Conservation (phyloP, 2,888 invertebrate species). For the Lysandra coridon region DNA sequence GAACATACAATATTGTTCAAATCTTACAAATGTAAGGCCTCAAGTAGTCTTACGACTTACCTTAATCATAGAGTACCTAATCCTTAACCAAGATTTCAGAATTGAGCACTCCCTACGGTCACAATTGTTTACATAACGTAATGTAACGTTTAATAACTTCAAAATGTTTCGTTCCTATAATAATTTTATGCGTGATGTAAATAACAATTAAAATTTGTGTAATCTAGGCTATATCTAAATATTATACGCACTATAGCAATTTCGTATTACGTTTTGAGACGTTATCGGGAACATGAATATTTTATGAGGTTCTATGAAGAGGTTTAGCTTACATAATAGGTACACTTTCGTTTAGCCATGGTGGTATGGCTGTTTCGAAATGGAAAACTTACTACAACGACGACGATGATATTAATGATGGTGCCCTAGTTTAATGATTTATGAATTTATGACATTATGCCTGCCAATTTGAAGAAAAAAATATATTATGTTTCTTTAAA, state of each 20-base stretch:
- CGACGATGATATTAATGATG: background rate
- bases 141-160: too few species aligned
- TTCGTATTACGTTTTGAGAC: slow-evolving; percentile 20
- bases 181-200: background rate
- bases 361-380: slow-evolving; percentile 3
- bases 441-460: background rate
- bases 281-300: slow-evolving; percentile 27
- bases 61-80: too few species aligned
- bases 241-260: background rate
- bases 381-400: background rate
- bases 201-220: background rate
- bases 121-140: too few species aligned
- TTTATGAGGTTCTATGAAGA: slow-evolving; percentile 19
- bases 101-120: too few species aligned
- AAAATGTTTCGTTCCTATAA: background rate
- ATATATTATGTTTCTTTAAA: too few species aligned
- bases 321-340: background rate
- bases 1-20: too few species aligned
- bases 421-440: background rate
- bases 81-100: too few species aligned
- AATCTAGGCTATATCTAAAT: background rate
- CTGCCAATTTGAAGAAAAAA: too few species aligned
- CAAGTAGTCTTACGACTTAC: too few species aligned
- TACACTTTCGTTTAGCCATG: slow-evolving; percentile 18
- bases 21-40: too few species aligned